A percentile compares a stretch with the other conserved stretches of the same genome.
These are phyloP conservation scores for Tupaia chinensis DNA, from an alignment of 2,113 vertebrate genomes.

Conservation along the genomic window DNA sequence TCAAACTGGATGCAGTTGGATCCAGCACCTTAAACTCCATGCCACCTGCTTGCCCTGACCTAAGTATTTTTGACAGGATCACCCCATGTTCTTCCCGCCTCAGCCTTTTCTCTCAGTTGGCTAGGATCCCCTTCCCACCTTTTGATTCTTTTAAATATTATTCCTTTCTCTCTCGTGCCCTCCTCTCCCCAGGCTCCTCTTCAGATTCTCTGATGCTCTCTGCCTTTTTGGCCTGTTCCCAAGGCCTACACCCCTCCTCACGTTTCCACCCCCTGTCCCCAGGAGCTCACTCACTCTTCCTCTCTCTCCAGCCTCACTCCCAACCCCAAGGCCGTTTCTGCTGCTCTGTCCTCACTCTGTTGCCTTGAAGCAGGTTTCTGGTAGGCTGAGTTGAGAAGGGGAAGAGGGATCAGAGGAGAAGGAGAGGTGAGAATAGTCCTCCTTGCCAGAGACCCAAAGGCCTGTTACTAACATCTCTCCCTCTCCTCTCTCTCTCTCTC, in stretches of 20 bases:
- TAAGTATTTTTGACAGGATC: too few relatives aligned
- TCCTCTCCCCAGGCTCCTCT: not conserved
- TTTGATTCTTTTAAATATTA: not conserved
- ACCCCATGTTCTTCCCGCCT: too few relatives aligned
- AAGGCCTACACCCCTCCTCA: not conserved
- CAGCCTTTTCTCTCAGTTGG: too few relatives aligned
- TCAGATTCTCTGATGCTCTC: not conserved
- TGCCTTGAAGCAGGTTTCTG: slow-evolving; percentile 22
- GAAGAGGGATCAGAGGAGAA: not conserved
- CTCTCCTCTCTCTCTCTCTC: fast-evolving
- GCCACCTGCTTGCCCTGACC: too few relatives aligned
- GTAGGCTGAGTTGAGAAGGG: not conserved
- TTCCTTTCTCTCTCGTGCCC: not conserved
- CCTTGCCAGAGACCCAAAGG: not conserved
- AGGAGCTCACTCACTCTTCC: not conserved
- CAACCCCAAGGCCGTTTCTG: not conserved
- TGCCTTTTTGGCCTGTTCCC: not conserved
- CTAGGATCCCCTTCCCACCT: too few relatives aligned
- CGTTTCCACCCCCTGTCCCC: not conserved
- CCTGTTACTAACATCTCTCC: fast-evolving
- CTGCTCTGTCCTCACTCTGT: not conserved
- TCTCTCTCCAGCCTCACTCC: not conserved
- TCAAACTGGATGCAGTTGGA: too few relatives aligned
- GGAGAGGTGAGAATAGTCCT: not conserved
- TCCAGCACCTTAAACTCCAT: too few relatives aligned